These are phyloP conservation scores for Athene noctua DNA, from an alignment of 2,113 vertebrate genomes.

Conservation along the genomic window DNA sequence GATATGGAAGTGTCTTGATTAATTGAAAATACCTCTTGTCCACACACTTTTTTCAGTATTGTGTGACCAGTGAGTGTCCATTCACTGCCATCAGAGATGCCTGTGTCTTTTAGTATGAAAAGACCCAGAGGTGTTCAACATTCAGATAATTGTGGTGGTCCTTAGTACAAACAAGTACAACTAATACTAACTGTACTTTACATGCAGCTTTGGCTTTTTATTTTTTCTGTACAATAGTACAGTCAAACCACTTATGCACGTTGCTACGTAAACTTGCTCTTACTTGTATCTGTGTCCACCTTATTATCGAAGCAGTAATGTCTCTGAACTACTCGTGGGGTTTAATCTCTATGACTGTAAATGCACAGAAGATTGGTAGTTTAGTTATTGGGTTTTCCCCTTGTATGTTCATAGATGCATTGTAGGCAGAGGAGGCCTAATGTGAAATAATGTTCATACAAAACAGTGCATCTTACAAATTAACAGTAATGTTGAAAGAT, in stretches of 20 bases:
- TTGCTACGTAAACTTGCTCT: background rate
- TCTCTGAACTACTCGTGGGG: background rate
- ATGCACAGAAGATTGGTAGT: background rate
- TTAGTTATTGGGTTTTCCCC: background rate
- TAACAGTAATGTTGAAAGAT: background rate
- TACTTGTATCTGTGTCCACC: background rate
- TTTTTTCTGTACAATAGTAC: background rate
- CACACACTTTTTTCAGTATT: background rate
- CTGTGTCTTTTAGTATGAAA: background rate
- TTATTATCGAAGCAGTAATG: background rate
- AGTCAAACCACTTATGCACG: background rate
- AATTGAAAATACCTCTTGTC: background rate
- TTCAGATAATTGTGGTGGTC: background rate
- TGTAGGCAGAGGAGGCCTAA: background rate
- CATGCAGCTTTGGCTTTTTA: background rate
- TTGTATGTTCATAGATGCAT: background rate
- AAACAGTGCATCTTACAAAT: background rate
- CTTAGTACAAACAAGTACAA: background rate
- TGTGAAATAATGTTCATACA: background rate
- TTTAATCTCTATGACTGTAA: background rate
- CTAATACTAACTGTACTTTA: background rate
- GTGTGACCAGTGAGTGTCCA: background rate
- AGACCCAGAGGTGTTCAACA: background rate
- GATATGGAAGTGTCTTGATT: background rate
- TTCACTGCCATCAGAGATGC: background rate